Evolutionary conservation across 30 jellyfish, hydroid and myxozoan species (phyloP).

Genomic region (Phacellophora camtschatica): DNA sequence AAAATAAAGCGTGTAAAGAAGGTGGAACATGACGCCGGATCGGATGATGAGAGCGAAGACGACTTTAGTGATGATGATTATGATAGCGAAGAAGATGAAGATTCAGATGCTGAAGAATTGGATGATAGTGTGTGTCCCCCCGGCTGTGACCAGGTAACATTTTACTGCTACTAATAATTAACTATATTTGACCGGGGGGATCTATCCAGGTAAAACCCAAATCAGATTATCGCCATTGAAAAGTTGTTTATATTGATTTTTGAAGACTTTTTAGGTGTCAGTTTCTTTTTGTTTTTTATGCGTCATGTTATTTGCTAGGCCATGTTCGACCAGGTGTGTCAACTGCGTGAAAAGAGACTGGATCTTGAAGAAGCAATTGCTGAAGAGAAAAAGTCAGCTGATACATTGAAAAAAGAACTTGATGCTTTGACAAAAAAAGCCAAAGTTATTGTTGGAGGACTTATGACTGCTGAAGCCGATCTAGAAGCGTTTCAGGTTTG

Average conservation of each 20-base stretch:
- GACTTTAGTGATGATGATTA: slow-evolving; percentile 95
- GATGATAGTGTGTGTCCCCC: slow-evolving; percentile 98
- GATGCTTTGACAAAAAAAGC: slow-evolving; percentile 92
- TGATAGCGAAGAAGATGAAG: slow-evolving; percentile 89
- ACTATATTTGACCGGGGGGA: background rate
- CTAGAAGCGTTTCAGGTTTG: slow-evolving; percentile 97
- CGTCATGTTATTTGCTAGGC: too few species aligned
- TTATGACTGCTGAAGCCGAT: slow-evolving; percentile 89
- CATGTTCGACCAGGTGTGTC: slow-evolving; percentile 91
- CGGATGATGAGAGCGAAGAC: slow-evolving; percentile 89
- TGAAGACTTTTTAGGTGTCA: too few species aligned
- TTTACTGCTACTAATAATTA: background rate
- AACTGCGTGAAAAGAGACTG: slow-evolving; percentile 86
- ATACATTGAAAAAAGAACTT: slow-evolving; percentile 79
- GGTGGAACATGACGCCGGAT: slow-evolving; percentile 69
- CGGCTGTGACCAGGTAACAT: slow-evolving; percentile 94
- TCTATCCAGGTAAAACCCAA: too few species aligned
- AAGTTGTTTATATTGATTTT: too few species aligned
- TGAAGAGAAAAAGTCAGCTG: slow-evolving; percentile 85
- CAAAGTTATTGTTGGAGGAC: slow-evolving; percentile 76
- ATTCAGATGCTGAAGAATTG: slow-evolving; percentile 86
- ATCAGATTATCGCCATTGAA: too few species aligned
- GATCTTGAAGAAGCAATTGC: slow-evolving; percentile 87
- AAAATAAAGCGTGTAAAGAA: slow-evolving; percentile 83
- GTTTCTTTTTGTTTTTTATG: too few species aligned